Base-by-base conservation (phyloP, 2,888 invertebrate genomes). In the Synergus laeviventris region DNA sequence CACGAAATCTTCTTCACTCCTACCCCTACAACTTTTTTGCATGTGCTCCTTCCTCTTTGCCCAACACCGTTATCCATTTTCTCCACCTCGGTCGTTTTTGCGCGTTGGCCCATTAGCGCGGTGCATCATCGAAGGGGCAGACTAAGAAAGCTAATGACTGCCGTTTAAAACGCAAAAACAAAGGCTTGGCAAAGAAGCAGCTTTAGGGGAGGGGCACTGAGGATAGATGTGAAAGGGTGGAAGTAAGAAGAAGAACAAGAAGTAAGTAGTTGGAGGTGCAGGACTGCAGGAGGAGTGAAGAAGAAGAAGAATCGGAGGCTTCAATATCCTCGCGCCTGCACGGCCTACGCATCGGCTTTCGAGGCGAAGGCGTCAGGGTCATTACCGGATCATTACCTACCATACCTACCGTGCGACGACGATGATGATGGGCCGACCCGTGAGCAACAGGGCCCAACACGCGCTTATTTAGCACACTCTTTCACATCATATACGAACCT, bases 371-470 rank as follows among this genome's bases (percentile, higher is more conserved):
- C 89, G 89, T 89, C 87, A 88, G 89, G 89, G 90, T 90, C 89
- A 90, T 90, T 90, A 90, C 89, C 88, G 89, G 87, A 90, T 90
- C 90, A 90, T 90, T 90, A 90, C 89, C 87, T 89, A 86, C 85
- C 87, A 87, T 88, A 88, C 86, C 89, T 89, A 89, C 90, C 87
- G 89, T 89, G 86, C 85, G 87, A 88, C 87, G 87, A 88, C 76
- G 81, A 81, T 83, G 81, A 84, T 84, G 81, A 83, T 81, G 81
- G 80, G 77, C 76, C 78, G 79, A 79, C 73, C 78, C 78, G 74
- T 70, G 75, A 78, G 78, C 74, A 76, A 73, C 77, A 73, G 75
- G 74, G 74, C 74, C 78, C 56, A 73, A 74, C 66, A 54, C 60
- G 77, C 77, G 59, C 36, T 54, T 38, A 59, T 59, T 36, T 60